These are phyloP conservation scores for Scaptomyza pallida DNA, from an alignment of 1,140 invertebrate species.

Conservation along the genomic window DNA sequence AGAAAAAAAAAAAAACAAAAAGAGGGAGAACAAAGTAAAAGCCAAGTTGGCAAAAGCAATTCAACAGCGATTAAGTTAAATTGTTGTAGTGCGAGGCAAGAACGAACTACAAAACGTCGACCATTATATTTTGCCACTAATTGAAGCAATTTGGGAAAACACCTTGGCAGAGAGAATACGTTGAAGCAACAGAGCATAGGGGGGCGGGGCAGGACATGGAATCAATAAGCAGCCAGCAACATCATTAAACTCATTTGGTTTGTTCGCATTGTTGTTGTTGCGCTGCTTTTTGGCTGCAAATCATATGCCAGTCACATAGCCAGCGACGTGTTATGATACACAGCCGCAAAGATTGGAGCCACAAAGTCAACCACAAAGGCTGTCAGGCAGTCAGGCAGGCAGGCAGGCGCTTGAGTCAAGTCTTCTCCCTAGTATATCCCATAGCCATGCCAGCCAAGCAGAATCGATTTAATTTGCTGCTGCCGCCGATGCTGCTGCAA, in stretches of 20 bases:
- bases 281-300: conserved; percentile 24
- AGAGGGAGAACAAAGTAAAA: conserved; percentile 49
- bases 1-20: conserved; percentile 3
- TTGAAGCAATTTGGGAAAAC: conserved; percentile 80
- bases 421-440: not conserved
- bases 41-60: conserved; percentile 61
- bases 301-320: conserved; percentile 79
- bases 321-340: conserved; percentile 78
- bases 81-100: conserved; percentile 43
- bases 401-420: conserved; percentile 45
- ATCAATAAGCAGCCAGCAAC: conserved; percentile 62
- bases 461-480: conserved; percentile 80
- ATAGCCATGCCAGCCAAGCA: conserved; percentile 17
- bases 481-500: conserved; percentile 7
- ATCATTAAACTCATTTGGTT: conserved; percentile 58
- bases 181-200: not conserved
- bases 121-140: conserved; percentile 80
- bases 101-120: conserved; percentile 62
- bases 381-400: conserved; percentile 58
- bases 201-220: conserved; percentile 48
- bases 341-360: conserved; percentile 45
- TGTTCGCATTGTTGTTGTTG: conserved; percentile 10
- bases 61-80: conserved; percentile 71
- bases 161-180: conserved; percentile 50
- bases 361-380: conserved; percentile 57